Conservation (phyloP, 2,888 invertebrate genomes). For the Noctua comes region DNA sequence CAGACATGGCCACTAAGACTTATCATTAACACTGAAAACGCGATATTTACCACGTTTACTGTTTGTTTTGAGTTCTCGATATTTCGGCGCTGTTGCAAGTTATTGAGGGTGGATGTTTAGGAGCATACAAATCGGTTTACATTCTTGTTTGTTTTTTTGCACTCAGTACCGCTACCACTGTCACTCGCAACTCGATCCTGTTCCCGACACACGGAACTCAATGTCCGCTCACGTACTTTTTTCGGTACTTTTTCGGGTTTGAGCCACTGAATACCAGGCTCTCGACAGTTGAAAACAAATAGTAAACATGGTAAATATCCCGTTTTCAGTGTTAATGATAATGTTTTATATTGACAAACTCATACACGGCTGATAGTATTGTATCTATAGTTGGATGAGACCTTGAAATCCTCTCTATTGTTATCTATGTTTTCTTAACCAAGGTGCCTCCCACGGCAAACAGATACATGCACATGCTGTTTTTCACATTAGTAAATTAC, state of each 20-base stretch:
- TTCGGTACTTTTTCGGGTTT: not conserved
- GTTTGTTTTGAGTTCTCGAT: too few species aligned
- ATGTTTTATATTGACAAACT: not conserved
- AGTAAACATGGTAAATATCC: not conserved
- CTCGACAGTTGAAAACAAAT: not conserved
- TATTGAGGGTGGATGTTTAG: too few species aligned
- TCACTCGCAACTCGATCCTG: too few species aligned
- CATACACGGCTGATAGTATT: not conserved
- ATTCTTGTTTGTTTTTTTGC: too few species aligned
- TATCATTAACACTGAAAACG: too few species aligned
- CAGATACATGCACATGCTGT: not conserved
- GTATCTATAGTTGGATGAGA: not conserved
- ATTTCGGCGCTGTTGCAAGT: too few species aligned
- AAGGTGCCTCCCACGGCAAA: slow-evolving; percentile 20
- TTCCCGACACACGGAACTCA: too few species aligned
- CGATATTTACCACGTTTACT: not conserved
- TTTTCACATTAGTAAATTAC: slow-evolving; percentile 10
- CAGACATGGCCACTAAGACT: too few species aligned
- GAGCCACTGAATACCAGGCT: not conserved
- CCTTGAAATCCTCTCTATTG: slow-evolving; percentile 32
- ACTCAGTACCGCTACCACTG: too few species aligned
- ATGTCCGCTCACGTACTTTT: too few species aligned
- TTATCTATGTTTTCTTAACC: not conserved
- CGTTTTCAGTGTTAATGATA: not conserved
- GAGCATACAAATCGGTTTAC: too few species aligned